Percentiles rank a stretch among this genome's conserved stretches.
Evolutionary conservation across 2,797 vertebrate genomes (phyloP).

Genomic region (Rhinophrynus dorsalis): DNA sequence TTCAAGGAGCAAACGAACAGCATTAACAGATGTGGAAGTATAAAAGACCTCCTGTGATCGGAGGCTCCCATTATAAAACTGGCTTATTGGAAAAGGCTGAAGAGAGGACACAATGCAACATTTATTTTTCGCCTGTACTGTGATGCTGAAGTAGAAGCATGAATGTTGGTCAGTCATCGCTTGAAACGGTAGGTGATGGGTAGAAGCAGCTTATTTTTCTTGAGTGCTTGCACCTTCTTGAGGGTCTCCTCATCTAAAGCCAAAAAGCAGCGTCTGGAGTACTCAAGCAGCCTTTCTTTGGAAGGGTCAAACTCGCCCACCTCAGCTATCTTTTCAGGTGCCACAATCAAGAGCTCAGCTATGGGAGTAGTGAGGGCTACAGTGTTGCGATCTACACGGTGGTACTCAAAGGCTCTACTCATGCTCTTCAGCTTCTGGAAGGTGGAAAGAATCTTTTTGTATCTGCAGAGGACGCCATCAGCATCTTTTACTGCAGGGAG

Average conservation of each 20-base stretch:
- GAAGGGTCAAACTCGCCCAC: slow-evolving; percentile 89
- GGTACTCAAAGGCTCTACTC: slow-evolving; percentile 89
- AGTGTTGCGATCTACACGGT: slow-evolving; percentile 88
- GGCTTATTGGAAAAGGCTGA: not conserved
- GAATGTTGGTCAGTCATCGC: slow-evolving; percentile 60
- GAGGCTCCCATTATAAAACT: not conserved
- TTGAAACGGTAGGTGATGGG: slow-evolving; percentile 91
- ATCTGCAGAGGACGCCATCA: slow-evolving; percentile 87
- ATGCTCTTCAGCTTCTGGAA: slow-evolving; percentile 91
- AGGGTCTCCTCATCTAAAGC: slow-evolving; percentile 86
- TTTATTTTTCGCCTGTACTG: not conserved
- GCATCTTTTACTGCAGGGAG: slow-evolving; percentile 80
- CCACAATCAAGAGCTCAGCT: slow-evolving; percentile 87
- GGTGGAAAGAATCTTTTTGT: slow-evolving; percentile 90
- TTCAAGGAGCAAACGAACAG: no score
- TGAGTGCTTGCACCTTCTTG: slow-evolving; percentile 85
- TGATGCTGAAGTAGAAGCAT: no score
- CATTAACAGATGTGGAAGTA: not conserved
- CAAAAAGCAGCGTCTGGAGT: slow-evolving; percentile 87
- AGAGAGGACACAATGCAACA: not conserved
- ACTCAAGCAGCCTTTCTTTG: slow-evolving; percentile 88
- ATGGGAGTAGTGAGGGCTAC: slow-evolving; percentile 90
- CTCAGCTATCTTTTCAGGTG: slow-evolving; percentile 85
- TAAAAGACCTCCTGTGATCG: not conserved
- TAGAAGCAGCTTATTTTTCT: slow-evolving; percentile 88